Base-by-base conservation (phyloP, 2,888 invertebrate species). In the Cephonodes hylas region DNA sequence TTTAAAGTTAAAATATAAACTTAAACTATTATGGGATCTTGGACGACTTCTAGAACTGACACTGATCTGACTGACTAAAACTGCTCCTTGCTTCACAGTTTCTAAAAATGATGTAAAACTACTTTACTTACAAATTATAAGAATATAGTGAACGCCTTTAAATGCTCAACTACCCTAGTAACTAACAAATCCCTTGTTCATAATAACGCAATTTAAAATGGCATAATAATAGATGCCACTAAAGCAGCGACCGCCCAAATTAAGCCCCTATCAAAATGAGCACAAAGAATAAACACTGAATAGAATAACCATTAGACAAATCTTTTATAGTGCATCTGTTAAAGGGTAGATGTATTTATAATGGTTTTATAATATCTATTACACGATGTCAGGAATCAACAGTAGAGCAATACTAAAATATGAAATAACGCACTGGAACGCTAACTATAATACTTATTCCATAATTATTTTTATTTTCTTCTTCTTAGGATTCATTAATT, bases 291-390 rank as follows among this genome's bases (percentile, higher is more conserved):
- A 73, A 80, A 83, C 79, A 82, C 75, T 78, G 78, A 80, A 85
- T 81, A 81, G 79, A 78, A 75, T 70, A 76, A 64, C 79, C 73
- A 84, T 86, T 79, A 79, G 76, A 69, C 64, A 69, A 75, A 78
- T 79, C 78, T 80, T 77, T 71, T 71, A 73, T 74, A 73, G 72
- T 63, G 71, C 86, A 85, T 83, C 84, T 85, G 87, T 80, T 81
- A 83, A 85, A 79, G 87, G 85, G 83, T 88, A 89, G 87, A 91
- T 91, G 85, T 66, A 77, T 89, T 88, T 88, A 85, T 91, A 91
- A 91, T 91, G 85, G 83, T 76, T 76, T 88, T 90, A 86, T 90
- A 91, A 89, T 88, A 77, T 75, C 68, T 59, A 62, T 69, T 34
- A 34, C 42, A 20, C 2, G 15, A 61, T 22, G 15, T 22, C 20